A percentile compares a stretch with the other conserved stretches of the same genome.
Evolutionary conservation across 2,113 vertebrate genomes (phyloP).

Genomic region (Gobius niger): DNA sequence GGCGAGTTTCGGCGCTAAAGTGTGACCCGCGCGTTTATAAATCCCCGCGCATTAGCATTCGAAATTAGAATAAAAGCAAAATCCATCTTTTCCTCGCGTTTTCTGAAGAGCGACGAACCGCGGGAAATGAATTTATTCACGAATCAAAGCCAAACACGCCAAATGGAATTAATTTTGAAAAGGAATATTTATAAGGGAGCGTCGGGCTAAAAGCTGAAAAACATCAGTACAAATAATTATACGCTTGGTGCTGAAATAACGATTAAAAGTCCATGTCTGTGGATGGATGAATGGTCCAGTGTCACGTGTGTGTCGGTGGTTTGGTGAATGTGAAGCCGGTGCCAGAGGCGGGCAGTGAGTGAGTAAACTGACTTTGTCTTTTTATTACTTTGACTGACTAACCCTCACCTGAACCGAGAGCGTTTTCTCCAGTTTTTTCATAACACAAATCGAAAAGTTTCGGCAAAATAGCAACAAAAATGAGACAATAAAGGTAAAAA

Average conservation of each 20-base stretch:
- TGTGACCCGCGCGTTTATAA: not conserved
- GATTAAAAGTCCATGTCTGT: not conserved
- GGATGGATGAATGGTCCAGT: not conserved
- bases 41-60: not conserved
- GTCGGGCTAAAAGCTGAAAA: not conserved
- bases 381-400: no score
- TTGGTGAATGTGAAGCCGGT: not conserved
- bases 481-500: no score
- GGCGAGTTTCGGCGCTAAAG: not conserved
- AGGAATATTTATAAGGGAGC: not conserved
- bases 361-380: no score
- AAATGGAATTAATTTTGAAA: not conserved
- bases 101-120: not conserved
- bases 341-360: no score
- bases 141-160: not conserved
- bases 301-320: not conserved
- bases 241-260: not conserved
- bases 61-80: slow-evolving; percentile 1
- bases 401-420: no score
- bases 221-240: not conserved
- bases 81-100: not conserved
- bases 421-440: not conserved
- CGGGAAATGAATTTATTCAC: not conserved
- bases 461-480: not conserved
- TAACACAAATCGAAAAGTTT: not conserved